A percentile compares a stretch with the other conserved stretches of the same genome.
Conservation (phyloP, 2,113 vertebrate genomes). For the Sminthopsis crassicaudata region DNA sequence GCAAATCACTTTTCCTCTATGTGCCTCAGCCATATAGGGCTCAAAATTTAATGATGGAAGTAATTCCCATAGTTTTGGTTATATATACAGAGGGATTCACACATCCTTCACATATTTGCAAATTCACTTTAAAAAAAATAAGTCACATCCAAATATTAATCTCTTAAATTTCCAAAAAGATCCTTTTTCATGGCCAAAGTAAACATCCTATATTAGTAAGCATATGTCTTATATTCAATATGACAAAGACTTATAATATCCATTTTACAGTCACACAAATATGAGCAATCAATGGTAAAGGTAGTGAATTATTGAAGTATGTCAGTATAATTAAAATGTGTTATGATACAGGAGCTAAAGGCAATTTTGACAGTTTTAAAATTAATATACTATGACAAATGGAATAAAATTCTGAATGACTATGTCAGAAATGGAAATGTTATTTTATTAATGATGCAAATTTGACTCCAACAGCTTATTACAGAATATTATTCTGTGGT, state of each 20-base stretch:
- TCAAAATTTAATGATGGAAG: not conserved
- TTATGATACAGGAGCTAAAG: slow-evolving; percentile 57
- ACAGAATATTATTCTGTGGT: not conserved
- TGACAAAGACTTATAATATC: not conserved
- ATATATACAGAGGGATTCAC: not conserved
- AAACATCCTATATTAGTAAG: not conserved
- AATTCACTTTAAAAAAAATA: not conserved
- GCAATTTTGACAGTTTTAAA: slow-evolving; percentile 60
- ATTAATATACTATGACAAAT: slow-evolving; percentile 59
- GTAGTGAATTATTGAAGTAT: slow-evolving; percentile 24
- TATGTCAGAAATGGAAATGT: slow-evolving; percentile 58
- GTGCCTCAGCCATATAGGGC: not conserved
- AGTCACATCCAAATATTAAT: not conserved
- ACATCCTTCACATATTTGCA: not conserved
- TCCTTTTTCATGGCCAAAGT: not conserved
- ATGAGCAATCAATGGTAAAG: slow-evolving; percentile 59
- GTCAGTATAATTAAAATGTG: slow-evolving; percentile 56
- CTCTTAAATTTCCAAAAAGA: not conserved
- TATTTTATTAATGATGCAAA: not conserved
- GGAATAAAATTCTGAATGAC: slow-evolving; percentile 31
- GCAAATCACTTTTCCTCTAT: not conserved
- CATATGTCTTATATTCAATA: not conserved
- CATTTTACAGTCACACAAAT: not conserved
- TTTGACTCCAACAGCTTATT: not conserved
- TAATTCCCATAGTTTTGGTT: not conserved